Percentiles rank a stretch among this genome's conserved stretches.
Evolutionary conservation across 2,113 vertebrate species (phyloP).

Genomic region (Hystrix brachyura): DNA sequence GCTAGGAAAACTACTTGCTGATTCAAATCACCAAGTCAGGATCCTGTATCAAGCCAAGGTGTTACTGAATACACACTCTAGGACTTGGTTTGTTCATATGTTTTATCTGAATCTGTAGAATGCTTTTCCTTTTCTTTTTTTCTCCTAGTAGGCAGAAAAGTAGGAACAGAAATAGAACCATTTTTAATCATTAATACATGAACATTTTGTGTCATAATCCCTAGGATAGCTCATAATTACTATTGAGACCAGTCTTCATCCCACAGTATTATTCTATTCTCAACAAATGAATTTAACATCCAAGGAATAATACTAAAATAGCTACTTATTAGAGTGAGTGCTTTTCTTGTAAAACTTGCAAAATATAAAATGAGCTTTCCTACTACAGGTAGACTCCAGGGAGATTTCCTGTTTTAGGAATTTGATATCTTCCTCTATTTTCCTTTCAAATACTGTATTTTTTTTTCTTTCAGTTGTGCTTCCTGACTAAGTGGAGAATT

Average conservation of each 20-base stretch:
- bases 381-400: slow-evolving; percentile 63
- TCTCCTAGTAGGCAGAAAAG: slow-evolving; percentile 36
- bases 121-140: slow-evolving; percentile 51
- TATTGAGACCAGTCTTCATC: slow-evolving; percentile 65
- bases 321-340: slow-evolving; percentile 64
- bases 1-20: slow-evolving; percentile 30
- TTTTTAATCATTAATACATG: slow-evolving; percentile 74
- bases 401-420: slow-evolving; percentile 71
- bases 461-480: slow-evolving; percentile 55
- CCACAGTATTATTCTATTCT: slow-evolving; percentile 61
- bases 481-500: slow-evolving; percentile 19
- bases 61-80: slow-evolving; percentile 7
- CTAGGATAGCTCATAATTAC: slow-evolving; percentile 66
- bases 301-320: slow-evolving; percentile 75
- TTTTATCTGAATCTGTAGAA: slow-evolving; percentile 51
- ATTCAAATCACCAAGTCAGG: slow-evolving; percentile 6
- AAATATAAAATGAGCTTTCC: slow-evolving; percentile 74
- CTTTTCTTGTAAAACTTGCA: slow-evolving; percentile 74
- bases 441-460: slow-evolving; percentile 5
- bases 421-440: slow-evolving; percentile 69
- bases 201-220: slow-evolving; percentile 77
- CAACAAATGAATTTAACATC: slow-evolving; percentile 75
- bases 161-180: slow-evolving; percentile 61
- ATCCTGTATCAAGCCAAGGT: not conserved
- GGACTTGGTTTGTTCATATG: slow-evolving; percentile 38